Evolutionary conservation across 2,113 vertebrate genomes (phyloP), one percentile per base, ranked within the genome.

Genomic region (Balaeniceps rex): DNA sequence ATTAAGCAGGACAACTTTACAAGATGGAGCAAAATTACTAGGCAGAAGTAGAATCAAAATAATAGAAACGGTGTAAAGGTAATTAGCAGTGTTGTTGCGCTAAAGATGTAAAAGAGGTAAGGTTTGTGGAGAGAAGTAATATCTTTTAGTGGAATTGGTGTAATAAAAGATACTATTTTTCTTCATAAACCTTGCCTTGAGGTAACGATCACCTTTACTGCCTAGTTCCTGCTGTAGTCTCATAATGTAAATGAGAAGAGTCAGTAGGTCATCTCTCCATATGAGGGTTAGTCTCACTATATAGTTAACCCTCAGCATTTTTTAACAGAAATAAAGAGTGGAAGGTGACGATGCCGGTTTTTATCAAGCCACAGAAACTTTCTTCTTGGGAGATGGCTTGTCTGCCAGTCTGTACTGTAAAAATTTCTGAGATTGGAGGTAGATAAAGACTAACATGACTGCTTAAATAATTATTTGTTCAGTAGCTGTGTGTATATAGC

Each of bases 231-330:
- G 44, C 86, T 54, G 0, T 9, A 8, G 38, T 3, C n/a, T 55
- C 55, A 1, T 15, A 17, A 11, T 14, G 34, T 7, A 64, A 63
- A 64, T 12, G 55, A 25, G 34, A 17, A 13, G 54, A 25, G 72
- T 38, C 29, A 25, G 6, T 0, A 3, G 44, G 46, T 36, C 40
- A 31, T 4, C 33, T 23, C 55, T 24, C 22, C 4, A 0, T 4
- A 2, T 0, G 18, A 46, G 69, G 40, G 14, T 54, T 5, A 16
- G 6, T 28, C 34, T 51, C 34, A 57, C 4, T 10, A 1, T 12
- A 34, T 3, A 12, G 19, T 11, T 61, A 84, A 55, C 21, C 38
- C 9, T 5, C 36, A 23, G 8, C 24, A 1, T 5, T 7, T 44
- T 63, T 29, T 8, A 61, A 13, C 24, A 83, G n/a, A 44, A 80